Conservation (phyloP, 2,113 vertebrate genomes). For the Misgurnus mizolepis region DNA sequence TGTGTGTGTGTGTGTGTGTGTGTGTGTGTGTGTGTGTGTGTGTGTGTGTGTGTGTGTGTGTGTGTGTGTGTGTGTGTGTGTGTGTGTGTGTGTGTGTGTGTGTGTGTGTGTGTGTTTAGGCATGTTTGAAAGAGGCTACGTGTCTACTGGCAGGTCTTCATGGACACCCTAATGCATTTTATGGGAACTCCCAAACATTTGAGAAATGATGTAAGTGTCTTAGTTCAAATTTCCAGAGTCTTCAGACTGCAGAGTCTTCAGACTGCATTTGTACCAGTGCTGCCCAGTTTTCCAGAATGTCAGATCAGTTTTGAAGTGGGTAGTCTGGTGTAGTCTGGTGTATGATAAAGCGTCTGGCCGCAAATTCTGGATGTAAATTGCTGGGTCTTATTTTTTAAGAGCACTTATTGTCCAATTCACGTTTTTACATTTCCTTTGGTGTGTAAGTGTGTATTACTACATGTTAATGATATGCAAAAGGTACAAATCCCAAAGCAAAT, state of each 20-base stretch:
- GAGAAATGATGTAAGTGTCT: not conserved
- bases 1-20: not conserved
- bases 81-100: not conserved
- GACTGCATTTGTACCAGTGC: not conserved
- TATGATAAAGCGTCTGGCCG: not conserved
- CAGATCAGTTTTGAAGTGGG: not conserved
- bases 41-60: not conserved
- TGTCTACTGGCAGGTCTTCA: constrained; percentile 12
- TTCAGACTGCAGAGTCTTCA: not conserved
- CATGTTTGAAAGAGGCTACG: not conserved
- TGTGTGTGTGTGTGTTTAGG: not conserved
- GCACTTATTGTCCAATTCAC: too few relatives aligned
- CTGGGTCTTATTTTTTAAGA: not conserved
- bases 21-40: not conserved
- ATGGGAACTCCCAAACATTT: not conserved
- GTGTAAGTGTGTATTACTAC: too few relatives aligned
- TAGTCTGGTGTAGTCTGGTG: not conserved
- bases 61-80: not conserved
- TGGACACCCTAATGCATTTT: not conserved
- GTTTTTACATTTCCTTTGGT: too few relatives aligned
- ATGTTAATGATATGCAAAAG: too few relatives aligned
- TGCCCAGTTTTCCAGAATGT: not conserved
- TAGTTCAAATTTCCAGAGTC: not conserved
- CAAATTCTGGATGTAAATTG: not conserved
- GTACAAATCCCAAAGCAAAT: too few relatives aligned